Evolutionary conservation across 2,113 vertebrate genomes (phyloP), one percentile per base, ranked within the genome.

Genomic region (Uropsilus gracilis): DNA sequence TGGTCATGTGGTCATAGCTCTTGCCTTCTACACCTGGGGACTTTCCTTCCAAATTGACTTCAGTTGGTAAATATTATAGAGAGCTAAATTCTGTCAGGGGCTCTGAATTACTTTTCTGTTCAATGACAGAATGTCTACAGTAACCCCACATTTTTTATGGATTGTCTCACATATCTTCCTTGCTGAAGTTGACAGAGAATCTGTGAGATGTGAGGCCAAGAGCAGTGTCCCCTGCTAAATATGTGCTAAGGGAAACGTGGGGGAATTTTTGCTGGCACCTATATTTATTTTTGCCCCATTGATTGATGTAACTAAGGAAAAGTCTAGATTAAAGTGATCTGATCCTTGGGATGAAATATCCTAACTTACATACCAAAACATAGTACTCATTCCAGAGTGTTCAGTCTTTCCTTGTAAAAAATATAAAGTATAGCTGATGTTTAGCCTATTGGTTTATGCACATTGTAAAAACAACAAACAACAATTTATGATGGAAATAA

Each of bases 401-500:
- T 84, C 48, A 69, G 22, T 94, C 50, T 96, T 85, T 86, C 76
- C 90, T 86, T 90, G 44, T 90, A 90, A 94, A 91, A 80, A 37
- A 48, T 91, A 77, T 84, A 61, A 95, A 95, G 55, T 50, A 89
- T 87, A 90, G 39, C 26, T 20, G 1, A 93, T 86, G 69, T 89
- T 93, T 94, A 88, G 72, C 50, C 69, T 66, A 42, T 69, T 44
- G 77, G 86, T 94, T 95, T 92, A 85, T 81, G 12, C 8, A 86
- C 59, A 61, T 78, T 90, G 68, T 89, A 95, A 95, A 97, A 96
- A 95, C 72, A 96, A 88, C 81, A 90, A 95, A 95, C 83, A 82
- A 73, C 59, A 97, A 92, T 95, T 96, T 95, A 95, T 86, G 94
- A 75, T 78, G 53, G 78, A 89, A 95, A 96, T 96, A 96, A 96